A percentile compares a stretch with the other conserved stretches of the same genome.
phyloP scores from a whole-genome alignment of 2,113 vertebrate species.

The Peromyscus californicus region DNA sequence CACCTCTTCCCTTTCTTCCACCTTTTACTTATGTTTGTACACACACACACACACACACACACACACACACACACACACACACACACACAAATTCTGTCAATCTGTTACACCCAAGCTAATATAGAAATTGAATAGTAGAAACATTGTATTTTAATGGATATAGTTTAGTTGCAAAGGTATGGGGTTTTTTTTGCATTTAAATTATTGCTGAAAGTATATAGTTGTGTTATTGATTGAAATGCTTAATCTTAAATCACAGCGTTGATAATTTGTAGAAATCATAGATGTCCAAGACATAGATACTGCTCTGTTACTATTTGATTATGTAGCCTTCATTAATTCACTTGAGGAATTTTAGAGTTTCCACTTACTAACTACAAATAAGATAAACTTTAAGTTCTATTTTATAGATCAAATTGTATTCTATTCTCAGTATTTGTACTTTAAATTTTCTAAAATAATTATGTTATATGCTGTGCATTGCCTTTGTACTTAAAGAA shows the following conservation, averaged over 20 bases:
- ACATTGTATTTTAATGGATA: neutral
- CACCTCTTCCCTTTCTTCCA: neutral
- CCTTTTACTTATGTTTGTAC: too few relatives aligned
- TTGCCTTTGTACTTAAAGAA: constrained; percentile 8
- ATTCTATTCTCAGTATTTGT: neutral
- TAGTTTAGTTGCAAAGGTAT: neutral
- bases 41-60: neutral
- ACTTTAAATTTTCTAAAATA: constrained; percentile 12
- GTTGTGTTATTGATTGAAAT: neutral
- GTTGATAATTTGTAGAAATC: neutral
- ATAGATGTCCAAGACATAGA: neutral
- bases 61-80: too few relatives aligned
- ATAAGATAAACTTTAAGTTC: neutral
- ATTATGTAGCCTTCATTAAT: neutral
- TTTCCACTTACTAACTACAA: neutral
- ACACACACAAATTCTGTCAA: neutral
- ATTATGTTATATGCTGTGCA: neutral
- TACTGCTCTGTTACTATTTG: neutral
- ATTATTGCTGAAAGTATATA: neutral
- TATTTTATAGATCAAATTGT: neutral
- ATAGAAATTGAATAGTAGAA: neutral
- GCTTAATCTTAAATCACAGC: neutral
- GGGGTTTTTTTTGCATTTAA: neutral
- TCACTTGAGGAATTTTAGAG: neutral
- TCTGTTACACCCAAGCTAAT: neutral